Conservation (phyloP, 2,888 invertebrate species). For the Drepanosiphum platanoidis region DNA sequence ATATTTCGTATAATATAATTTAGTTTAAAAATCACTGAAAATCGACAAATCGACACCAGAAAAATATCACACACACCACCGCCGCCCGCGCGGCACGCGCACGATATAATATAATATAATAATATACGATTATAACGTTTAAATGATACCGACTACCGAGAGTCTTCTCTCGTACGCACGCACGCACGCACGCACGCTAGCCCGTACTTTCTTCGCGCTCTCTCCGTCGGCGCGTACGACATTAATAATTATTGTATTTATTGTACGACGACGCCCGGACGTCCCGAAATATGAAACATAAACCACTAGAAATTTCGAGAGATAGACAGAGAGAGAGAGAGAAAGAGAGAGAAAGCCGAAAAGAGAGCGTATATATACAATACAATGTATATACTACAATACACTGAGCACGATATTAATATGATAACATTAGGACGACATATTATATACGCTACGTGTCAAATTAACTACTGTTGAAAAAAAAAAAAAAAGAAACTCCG, state of each 20-base stretch:
- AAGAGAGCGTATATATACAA: not conserved
- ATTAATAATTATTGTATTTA: too few species aligned
- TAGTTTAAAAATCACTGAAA: constrained; percentile 14
- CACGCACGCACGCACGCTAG: too few species aligned
- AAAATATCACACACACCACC: constrained; percentile 21
- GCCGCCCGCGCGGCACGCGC: not conserved
- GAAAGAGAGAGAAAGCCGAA: not conserved
- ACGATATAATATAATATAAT: not conserved
- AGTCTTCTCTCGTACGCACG: too few species aligned
- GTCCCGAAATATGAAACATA: not conserved
- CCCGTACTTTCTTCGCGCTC: not conserved
- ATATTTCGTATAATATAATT: too few species aligned
- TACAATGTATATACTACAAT: too few species aligned
- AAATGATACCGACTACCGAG: too few species aligned
- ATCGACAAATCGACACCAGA: constrained; percentile 37
- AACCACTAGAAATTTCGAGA: not conserved
- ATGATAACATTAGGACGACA: not conserved
- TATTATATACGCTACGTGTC: not conserved
- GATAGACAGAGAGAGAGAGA: not conserved
- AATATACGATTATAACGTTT: too few species aligned
- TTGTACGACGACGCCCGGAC: too few species aligned
- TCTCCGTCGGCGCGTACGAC: too few species aligned
- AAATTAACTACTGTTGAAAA: not conserved
- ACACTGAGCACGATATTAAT: not conserved
- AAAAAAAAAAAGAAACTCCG: not conserved